Conservation (phyloP, 64 coral and sea anemone genomes). For the Dendronephthya gigantea region DNA sequence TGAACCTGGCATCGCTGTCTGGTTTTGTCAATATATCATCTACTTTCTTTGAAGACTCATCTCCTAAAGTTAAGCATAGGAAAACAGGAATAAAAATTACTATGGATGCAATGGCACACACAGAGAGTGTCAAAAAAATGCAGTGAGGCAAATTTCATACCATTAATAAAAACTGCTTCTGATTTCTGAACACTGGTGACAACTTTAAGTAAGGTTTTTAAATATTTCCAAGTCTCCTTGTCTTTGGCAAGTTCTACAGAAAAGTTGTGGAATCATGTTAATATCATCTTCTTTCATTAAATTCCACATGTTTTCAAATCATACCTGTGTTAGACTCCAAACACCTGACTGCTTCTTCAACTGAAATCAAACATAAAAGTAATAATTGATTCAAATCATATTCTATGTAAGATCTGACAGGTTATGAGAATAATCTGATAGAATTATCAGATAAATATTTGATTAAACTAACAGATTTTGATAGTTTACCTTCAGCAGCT, state of each 20-base stretch:
- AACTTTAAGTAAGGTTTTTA: conserved; percentile 14
- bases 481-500: conserved; percentile 57
- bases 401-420: too few species aligned
- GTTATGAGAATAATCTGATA: too few species aligned
- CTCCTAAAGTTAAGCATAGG: neutral
- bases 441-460: too few species aligned
- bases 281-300: too few species aligned
- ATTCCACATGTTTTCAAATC: too few species aligned
- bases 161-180: neutral
- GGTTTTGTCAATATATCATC: neutral
- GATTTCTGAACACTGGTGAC: neutral
- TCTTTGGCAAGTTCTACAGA: neutral
- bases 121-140: too few species aligned
- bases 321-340: neutral
- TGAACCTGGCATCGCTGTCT: neutral
- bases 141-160: neutral
- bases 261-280: neutral
- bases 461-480: too few species aligned
- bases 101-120: too few species aligned
- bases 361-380: neutral
- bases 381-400: neutral
- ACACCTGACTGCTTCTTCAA: conserved; percentile 5
- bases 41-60: neutral
- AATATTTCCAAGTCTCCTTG: neutral
- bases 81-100: too few species aligned